These are phyloP conservation scores for Elephantulus edwardii DNA, from an alignment of 2,113 vertebrate genomes.

Conservation along the genomic window DNA sequence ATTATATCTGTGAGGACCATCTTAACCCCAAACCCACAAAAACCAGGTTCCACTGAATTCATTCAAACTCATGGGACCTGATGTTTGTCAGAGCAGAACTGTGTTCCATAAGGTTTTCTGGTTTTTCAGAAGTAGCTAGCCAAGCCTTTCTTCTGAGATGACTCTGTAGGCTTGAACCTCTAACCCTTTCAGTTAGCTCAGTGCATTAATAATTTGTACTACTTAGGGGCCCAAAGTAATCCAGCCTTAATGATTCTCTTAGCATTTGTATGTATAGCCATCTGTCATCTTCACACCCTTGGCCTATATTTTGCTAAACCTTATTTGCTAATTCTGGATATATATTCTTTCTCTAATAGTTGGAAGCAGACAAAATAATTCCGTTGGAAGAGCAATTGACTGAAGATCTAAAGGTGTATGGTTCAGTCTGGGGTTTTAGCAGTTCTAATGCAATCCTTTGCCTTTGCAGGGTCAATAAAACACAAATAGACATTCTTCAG, in stretches of 20 bases:
- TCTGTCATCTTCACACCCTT: background rate
- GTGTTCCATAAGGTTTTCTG: background rate
- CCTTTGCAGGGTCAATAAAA: too few relatives aligned
- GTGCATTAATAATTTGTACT: background rate
- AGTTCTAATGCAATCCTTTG: background rate
- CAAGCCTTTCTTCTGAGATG: background rate
- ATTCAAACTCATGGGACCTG: background rate
- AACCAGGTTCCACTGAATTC: background rate
- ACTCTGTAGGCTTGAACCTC: background rate
- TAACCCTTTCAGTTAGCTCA: background rate
- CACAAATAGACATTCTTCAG: too few relatives aligned
- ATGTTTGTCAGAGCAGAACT: background rate
- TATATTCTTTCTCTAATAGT: background rate
- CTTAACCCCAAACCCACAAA: background rate
- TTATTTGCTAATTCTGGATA: background rate
- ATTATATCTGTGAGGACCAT: too few relatives aligned
- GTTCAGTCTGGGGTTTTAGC: background rate
- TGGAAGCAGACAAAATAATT: too few relatives aligned
- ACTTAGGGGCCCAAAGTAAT: background rate
- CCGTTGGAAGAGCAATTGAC: too few relatives aligned
- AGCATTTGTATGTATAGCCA: background rate
- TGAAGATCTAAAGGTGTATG: too few relatives aligned
- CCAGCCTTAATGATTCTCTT: background rate
- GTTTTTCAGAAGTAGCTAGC: background rate
- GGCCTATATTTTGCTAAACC: background rate